Evolutionary conservation across 2,113 vertebrate genomes (phyloP).

Genomic region (Xiphias gladius): DNA sequence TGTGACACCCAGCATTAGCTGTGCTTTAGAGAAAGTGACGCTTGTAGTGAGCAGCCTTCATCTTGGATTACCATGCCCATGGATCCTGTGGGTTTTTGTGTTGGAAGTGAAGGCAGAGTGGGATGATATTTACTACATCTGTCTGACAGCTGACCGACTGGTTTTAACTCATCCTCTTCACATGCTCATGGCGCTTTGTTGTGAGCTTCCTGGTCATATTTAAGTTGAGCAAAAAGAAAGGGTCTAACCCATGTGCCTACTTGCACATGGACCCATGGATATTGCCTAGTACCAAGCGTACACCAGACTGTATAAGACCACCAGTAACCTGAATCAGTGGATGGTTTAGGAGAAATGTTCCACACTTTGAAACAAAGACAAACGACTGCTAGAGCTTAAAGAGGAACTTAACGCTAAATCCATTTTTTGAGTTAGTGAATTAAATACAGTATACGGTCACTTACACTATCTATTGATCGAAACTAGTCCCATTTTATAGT

Average conservation of each 20-base stretch:
- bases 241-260: neutral
- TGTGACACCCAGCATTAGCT: slow-evolving; percentile 64
- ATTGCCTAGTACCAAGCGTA: neutral
- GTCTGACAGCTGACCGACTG: slow-evolving; percentile 77
- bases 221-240: slow-evolving; percentile 28
- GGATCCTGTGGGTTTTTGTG: slow-evolving; percentile 72
- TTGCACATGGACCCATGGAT: slow-evolving; percentile 11
- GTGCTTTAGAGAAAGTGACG: slow-evolving; percentile 61
- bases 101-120: slow-evolving; percentile 53
- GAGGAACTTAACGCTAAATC: neutral
- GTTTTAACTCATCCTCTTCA: slow-evolving; percentile 68
- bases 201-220: slow-evolving; percentile 41
- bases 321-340: neutral
- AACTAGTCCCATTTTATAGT: no score
- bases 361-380: neutral
- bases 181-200: slow-evolving; percentile 43
- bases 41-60: slow-evolving; percentile 71
- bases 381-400: neutral
- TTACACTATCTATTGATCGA: neutral
- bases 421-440: neutral
- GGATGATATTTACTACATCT: slow-evolving; percentile 72
- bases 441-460: neutral
- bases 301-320: neutral
- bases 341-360: neutral
- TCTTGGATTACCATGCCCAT: slow-evolving; percentile 75